These are phyloP conservation scores for Osedax fenrisi DNA, from an alignment of 2,888 invertebrate species.

Conservation along the genomic window DNA sequence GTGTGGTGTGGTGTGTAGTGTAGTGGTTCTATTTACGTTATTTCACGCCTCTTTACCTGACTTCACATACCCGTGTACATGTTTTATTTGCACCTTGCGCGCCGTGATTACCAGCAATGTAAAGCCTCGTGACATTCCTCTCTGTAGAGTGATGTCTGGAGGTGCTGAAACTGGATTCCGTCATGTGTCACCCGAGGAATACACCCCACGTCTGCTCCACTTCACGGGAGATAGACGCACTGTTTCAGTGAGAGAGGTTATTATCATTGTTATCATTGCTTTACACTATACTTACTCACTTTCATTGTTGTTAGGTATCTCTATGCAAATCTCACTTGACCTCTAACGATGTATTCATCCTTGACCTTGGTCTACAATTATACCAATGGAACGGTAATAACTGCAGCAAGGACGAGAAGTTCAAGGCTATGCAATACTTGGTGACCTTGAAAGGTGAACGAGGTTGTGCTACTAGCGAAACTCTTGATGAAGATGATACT, in stretches of 20 bases:
- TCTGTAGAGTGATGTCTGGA: constrained; percentile 44
- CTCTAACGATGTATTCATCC: constrained; percentile 46
- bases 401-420: constrained; percentile 46
- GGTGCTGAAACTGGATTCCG: constrained; percentile 48
- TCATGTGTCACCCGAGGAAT: constrained; percentile 44
- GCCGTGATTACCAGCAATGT: too few relatives aligned
- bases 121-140: too few relatives aligned
- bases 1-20: too few relatives aligned
- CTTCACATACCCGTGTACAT: too few relatives aligned
- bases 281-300: not conserved
- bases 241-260: constrained; percentile 43
- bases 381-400: constrained; percentile 47
- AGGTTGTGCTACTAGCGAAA: constrained; percentile 36
- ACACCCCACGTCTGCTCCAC: constrained; percentile 44
- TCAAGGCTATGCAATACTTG: constrained; percentile 43
- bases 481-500: constrained; percentile 38
- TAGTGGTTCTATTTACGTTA: too few relatives aligned
- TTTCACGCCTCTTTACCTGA: too few relatives aligned
- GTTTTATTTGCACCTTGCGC: too few relatives aligned
- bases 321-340: constrained; percentile 35
- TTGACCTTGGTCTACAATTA: constrained; percentile 43
- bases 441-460: constrained; percentile 41
- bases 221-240: constrained; percentile 39
- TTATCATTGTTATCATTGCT: not conserved
- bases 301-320: constrained; percentile 33